These are phyloP conservation scores for Semicossyphus pulcher DNA, from an alignment of 2,113 vertebrate species.

Conservation along the genomic window DNA sequence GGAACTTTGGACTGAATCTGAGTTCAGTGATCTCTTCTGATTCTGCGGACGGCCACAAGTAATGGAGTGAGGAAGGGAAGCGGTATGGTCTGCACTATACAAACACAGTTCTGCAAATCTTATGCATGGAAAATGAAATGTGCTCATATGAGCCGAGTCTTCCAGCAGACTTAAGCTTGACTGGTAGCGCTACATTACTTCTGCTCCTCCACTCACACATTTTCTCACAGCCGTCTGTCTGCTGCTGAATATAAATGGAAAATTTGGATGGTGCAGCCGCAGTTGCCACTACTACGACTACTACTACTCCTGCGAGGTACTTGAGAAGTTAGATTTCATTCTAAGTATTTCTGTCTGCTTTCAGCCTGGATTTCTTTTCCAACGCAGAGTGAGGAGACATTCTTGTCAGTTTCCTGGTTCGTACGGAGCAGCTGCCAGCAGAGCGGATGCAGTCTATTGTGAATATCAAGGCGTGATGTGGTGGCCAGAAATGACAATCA, in stretches of 20 bases:
- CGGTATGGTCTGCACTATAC: neutral
- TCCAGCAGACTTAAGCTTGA: slow-evolving; percentile 38
- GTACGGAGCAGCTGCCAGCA: neutral
- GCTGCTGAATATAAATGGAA: slow-evolving; percentile 63
- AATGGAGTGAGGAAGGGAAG: slow-evolving; percentile 32
- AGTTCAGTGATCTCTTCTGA: slow-evolving; percentile 23
- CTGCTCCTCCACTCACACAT: slow-evolving; percentile 42
- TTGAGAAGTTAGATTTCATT: slow-evolving; percentile 36
- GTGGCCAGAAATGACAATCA: slow-evolving; percentile 60
- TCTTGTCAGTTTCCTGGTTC: slow-evolving; percentile 29
- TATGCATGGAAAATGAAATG: slow-evolving; percentile 69
- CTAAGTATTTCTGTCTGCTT: slow-evolving; percentile 40
- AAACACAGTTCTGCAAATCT: slow-evolving; percentile 36
- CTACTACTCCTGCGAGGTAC: slow-evolving; percentile 11
- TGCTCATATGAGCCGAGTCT: slow-evolving; percentile 44
- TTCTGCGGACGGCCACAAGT: slow-evolving; percentile 35
- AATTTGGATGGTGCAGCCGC: slow-evolving; percentile 28
- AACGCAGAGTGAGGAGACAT: neutral
- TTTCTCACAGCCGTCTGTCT: slow-evolving; percentile 38
- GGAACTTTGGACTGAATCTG: slow-evolving; percentile 8
- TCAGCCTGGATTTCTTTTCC: slow-evolving; percentile 15
- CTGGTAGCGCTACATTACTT: slow-evolving; percentile 48
- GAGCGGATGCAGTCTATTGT: slow-evolving; percentile 60
- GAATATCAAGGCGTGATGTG: slow-evolving; percentile 40
- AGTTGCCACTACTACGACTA: neutral